A percentile compares a stretch with the other conserved stretches of the same genome.
These are phyloP conservation scores for Ranitomeya imitator DNA, from an alignment of 2,113 vertebrate species.

Conservation along the genomic window DNA sequence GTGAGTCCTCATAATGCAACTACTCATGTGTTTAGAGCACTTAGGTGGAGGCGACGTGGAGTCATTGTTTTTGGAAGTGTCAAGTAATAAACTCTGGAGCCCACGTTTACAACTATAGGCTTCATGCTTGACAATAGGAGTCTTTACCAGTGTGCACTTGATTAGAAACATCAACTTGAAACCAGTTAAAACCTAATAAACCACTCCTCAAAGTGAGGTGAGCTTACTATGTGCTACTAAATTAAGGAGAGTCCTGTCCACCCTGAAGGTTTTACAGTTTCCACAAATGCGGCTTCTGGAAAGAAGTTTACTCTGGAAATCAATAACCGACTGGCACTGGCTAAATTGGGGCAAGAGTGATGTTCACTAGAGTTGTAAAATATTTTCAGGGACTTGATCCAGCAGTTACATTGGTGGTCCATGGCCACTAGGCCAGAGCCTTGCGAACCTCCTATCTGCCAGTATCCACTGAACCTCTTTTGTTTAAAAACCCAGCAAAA, in stretches of 20 bases:
- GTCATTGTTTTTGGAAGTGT: constrained; percentile 28
- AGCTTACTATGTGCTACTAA: background rate
- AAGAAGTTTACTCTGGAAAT: too few relatives aligned
- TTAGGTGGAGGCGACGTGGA: background rate
- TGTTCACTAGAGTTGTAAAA: too few relatives aligned
- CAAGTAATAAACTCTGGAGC: constrained; percentile 6
- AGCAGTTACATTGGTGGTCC: too few relatives aligned
- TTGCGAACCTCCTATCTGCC: too few relatives aligned
- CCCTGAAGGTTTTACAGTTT: background rate
- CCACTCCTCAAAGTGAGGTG: background rate
- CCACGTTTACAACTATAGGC: background rate
- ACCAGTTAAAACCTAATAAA: constrained; percentile 9
- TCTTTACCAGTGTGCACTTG: background rate
- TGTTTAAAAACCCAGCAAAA: too few relatives aligned
- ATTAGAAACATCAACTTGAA: background rate
- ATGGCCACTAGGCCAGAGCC: too few relatives aligned
- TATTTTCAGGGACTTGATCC: too few relatives aligned
- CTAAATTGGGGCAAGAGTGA: too few relatives aligned
- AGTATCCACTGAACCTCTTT: too few relatives aligned
- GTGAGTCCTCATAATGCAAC: constrained; percentile 22
- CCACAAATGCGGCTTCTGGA: background rate
- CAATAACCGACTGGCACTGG: too few relatives aligned
- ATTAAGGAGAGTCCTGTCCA: background rate
- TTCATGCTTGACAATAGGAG: background rate
- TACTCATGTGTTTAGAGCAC: background rate